Evolutionary conservation across 2,888 invertebrate species (phyloP), one percentile per base, ranked within the genome.

Genomic region (Dastarcus helophoroides): DNA sequence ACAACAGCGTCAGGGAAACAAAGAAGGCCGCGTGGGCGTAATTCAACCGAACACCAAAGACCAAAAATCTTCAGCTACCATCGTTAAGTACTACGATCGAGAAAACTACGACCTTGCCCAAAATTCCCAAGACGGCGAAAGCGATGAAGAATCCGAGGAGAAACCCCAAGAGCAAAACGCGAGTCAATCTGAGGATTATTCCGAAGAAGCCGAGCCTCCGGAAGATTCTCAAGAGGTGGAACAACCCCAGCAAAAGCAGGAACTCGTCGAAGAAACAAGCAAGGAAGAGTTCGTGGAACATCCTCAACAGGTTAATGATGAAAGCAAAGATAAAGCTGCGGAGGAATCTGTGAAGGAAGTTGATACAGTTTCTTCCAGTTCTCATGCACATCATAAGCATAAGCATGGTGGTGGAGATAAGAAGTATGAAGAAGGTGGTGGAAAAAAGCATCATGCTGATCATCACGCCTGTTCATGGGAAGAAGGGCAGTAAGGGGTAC

Each of bases 401-500:
- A 23, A 23, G 24, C 10, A 6, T 5, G 32, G 19, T 13, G 39
- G 40, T 14, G 37, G 36, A 9, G 30, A 26, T 9, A 37, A 37
- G 5, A 41, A 44, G 15, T 43, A 42, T 29, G 41, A 44, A 31
- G 46, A 51, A 33, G 56, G 52, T 10, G 52, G 51, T 16, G 54
- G 53, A 9, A 48, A 52, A 29, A 46, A 50, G 38, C 45, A 51
- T 25, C 39, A 50, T 21, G 35, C 51, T 2, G 45, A 50, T 15
- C 52, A 54, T 33, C 42, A 53, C 28, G 42, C 45, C 3, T 36
- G 38, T n/a, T 14, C 48, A 55, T 25, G 56, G 54, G 1, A 53
- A 57, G 35, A 54, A 58, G 32, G 57, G 54, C 6, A 48, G 54
- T 17, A 58, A 61, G 36, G 51, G 46, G 2, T 58, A 59, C 39